Conservation (phyloP, 2,797 vertebrate species). For the Loriculus beryllinus region DNA sequence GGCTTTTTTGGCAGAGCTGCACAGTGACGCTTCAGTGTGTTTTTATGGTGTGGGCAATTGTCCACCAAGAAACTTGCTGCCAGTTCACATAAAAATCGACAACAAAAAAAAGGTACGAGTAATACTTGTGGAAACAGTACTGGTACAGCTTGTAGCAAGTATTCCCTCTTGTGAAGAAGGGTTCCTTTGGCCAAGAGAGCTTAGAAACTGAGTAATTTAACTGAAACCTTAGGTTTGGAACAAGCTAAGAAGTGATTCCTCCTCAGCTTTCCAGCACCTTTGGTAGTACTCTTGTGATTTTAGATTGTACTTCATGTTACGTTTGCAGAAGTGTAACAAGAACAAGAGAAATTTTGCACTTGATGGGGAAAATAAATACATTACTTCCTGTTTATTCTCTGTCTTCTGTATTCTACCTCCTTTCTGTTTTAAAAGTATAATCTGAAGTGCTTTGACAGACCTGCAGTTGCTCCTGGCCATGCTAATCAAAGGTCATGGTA, state of each 20-base stretch:
- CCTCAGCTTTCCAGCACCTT: not conserved
- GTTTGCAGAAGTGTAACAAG: not conserved
- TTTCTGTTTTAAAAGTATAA: not conserved
- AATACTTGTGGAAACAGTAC: not conserved
- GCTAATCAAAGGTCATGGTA: conserved; percentile 28
- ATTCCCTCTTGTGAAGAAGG: not conserved
- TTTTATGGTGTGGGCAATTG: conserved; percentile 20
- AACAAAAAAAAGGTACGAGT: not conserved
- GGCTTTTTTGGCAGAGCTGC: not conserved
- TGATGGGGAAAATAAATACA: not conserved
- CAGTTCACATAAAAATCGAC: conserved; percentile 9
- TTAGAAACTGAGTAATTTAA: not conserved
- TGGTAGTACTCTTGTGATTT: not conserved
- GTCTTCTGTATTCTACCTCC: not conserved
- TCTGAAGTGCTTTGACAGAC: not conserved
- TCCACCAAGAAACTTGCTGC: conserved; percentile 17
- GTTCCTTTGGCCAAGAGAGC: not conserved
- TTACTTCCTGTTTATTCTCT: not conserved
- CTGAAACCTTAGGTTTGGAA: not conserved
- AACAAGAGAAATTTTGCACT: not conserved
- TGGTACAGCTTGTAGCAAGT: not conserved
- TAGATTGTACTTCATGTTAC: not conserved
- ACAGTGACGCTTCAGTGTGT: conserved; percentile 4
- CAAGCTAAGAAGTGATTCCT: not conserved
- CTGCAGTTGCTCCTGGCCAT: not conserved